Conservation (phyloP, 2,888 invertebrate species). For the Morpho helenor region DNA sequence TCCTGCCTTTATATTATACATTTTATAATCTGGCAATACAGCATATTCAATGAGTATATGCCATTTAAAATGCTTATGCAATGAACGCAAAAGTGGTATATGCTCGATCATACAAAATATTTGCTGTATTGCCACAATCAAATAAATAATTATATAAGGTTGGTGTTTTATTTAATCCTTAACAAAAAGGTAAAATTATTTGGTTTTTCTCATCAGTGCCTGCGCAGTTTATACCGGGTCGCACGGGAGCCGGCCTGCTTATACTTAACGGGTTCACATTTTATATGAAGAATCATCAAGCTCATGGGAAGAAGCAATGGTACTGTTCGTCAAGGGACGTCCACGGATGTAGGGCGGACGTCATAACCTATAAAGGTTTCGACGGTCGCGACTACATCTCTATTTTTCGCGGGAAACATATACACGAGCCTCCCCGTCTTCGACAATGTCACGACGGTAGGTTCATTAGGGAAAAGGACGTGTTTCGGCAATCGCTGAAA, state of each 20-base stretch:
- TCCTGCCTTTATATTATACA: constrained; percentile 25
- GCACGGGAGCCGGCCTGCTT: constrained; percentile 65
- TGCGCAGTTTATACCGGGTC: constrained; percentile 68
- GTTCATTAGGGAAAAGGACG: constrained; percentile 66
- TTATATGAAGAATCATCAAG: constrained; percentile 74
- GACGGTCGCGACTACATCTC: constrained; percentile 71
- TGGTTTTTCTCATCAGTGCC: constrained; percentile 59
- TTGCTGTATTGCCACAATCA: constrained; percentile 12
- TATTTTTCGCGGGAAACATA: constrained; percentile 66
- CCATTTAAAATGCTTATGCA: not conserved
- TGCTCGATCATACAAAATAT: not conserved
- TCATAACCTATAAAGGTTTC: constrained; percentile 65
- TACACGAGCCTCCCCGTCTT: constrained; percentile 64
- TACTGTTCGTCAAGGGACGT: constrained; percentile 72
- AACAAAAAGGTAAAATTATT: constrained; percentile 29
- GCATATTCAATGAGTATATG: not conserved
- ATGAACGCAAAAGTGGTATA: not conserved
- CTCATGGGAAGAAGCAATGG: constrained; percentile 73
- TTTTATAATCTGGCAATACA: constrained; percentile 3
- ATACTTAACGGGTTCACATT: constrained; percentile 71
- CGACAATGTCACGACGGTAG: constrained; percentile 68
- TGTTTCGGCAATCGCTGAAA: constrained; percentile 42
- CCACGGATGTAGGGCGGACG: constrained; percentile 67
- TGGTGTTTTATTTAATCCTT: constrained; percentile 35
- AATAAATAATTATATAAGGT: constrained; percentile 18